A percentile compares a stretch with the other conserved stretches of the same genome.
Conservation (phyloP, 2,113 vertebrate genomes). For the Festucalex cinctus region DNA sequence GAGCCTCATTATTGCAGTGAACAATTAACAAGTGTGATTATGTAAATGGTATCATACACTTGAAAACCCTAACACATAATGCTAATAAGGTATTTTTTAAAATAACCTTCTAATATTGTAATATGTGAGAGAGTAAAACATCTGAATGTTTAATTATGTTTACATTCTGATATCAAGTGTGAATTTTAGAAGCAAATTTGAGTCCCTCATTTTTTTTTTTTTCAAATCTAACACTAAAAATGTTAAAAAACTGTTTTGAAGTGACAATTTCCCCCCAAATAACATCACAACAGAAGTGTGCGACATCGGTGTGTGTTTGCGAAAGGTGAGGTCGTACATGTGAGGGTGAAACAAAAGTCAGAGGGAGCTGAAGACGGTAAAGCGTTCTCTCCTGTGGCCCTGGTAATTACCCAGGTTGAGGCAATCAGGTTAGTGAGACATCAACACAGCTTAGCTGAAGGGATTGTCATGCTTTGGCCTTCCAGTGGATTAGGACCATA, state of each 20-base stretch:
- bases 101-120: no score
- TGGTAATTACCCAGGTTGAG: conserved; percentile 18
- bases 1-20: no score
- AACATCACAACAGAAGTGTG: background rate
- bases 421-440: conserved; percentile 17
- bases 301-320: background rate
- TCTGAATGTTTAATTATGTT: no score
- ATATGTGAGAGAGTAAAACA: no score
- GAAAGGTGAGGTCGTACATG: conserved; percentile 8
- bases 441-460: conserved; percentile 17
- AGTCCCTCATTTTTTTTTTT: background rate
- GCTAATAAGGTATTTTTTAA: no score
- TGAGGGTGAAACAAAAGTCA: conserved; percentile 6
- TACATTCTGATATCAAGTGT: background rate
- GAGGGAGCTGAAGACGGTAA: conserved; percentile 2
- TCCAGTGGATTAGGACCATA: conserved; percentile 48
- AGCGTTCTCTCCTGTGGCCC: conserved; percentile 6
- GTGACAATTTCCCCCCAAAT: background rate
- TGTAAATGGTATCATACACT: no score
- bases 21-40: no score
- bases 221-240: background rate
- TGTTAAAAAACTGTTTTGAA: conserved; percentile 10
- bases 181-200: background rate
- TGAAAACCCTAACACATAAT: no score
- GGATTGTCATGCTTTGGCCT: conserved; percentile 33